Evolutionary conservation across 2,888 invertebrate genomes (phyloP).

Genomic region (Campopleginae sp.): DNA sequence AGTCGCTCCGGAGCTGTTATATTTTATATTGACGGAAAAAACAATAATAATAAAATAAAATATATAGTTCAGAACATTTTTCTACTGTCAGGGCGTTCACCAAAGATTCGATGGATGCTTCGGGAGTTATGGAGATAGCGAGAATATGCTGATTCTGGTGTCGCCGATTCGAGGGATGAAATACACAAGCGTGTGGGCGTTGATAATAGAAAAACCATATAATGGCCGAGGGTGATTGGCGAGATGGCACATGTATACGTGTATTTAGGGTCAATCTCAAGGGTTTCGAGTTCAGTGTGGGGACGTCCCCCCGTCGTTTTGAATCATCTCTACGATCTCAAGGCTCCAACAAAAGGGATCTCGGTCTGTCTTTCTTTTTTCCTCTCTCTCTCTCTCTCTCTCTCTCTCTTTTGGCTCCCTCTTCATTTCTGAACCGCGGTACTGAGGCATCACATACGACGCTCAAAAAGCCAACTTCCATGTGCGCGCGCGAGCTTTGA

Average conservation of each 20-base stretch:
- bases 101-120: conserved; percentile 39
- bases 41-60: conserved; percentile 11
- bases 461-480: conserved; percentile 57
- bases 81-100: background rate
- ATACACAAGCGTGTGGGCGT: conserved; percentile 41
- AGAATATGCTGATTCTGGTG: conserved; percentile 20
- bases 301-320: conserved; percentile 63
- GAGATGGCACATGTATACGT: conserved; percentile 39
- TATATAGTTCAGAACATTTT: background rate
- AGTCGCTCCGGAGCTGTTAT: conserved; percentile 19
- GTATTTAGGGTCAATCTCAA: conserved; percentile 62
- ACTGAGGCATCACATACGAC: conserved; percentile 14
- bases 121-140: conserved; percentile 20
- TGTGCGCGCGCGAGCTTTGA: conserved; percentile 69
- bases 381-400: background rate
- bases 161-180: conserved; percentile 36
- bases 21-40: conserved; percentile 37
- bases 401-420: conserved; percentile 44
- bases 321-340: conserved; percentile 41
- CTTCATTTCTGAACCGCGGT: background rate
- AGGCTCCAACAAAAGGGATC: background rate
- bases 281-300: conserved; percentile 73
- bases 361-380: background rate
- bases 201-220: conserved; percentile 60
- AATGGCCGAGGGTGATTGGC: conserved; percentile 48